phyloP scores from a whole-genome alignment of 2,113 vertebrate species.

The Channa argus region DNA sequence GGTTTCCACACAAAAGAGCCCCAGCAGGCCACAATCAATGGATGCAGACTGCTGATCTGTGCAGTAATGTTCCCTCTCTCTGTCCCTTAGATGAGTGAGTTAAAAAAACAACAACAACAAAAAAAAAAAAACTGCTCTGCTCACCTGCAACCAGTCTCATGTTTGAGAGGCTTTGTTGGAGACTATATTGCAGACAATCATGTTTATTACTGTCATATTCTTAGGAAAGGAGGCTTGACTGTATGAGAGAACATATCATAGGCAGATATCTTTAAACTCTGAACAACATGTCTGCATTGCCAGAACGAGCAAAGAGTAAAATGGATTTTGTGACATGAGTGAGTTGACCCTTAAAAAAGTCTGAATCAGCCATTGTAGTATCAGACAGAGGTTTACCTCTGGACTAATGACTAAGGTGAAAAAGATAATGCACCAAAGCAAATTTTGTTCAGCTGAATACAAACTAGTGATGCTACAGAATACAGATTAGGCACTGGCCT shows the following conservation, averaged over 20 bases:
- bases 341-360: not conserved
- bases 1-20: conserved; percentile 64
- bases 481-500: conserved; percentile 67
- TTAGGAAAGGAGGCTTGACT: too few relatives aligned
- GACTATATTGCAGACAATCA: not conserved
- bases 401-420: not conserved
- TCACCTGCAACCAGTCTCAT: conserved; percentile 21
- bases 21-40: conserved; percentile 62
- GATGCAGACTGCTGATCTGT: conserved; percentile 63
- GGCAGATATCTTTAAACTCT: not conserved
- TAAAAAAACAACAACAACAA: conserved; percentile 61
- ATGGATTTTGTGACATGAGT: not conserved
- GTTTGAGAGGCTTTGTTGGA: not conserved
- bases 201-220: not conserved
- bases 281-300: not conserved
- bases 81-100: conserved; percentile 46
- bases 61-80: conserved; percentile 45
- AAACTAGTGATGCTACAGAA: conserved; percentile 49
- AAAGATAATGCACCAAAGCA: conserved; percentile 27
- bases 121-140: conserved; percentile 35
- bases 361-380: not conserved
- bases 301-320: too few relatives aligned
- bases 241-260: not conserved
- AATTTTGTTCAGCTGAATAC: conserved; percentile 14
- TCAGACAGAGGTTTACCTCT: not conserved